Conservation (phyloP, 2,888 invertebrate genomes). For the Yponomeuta cagnagella region DNA sequence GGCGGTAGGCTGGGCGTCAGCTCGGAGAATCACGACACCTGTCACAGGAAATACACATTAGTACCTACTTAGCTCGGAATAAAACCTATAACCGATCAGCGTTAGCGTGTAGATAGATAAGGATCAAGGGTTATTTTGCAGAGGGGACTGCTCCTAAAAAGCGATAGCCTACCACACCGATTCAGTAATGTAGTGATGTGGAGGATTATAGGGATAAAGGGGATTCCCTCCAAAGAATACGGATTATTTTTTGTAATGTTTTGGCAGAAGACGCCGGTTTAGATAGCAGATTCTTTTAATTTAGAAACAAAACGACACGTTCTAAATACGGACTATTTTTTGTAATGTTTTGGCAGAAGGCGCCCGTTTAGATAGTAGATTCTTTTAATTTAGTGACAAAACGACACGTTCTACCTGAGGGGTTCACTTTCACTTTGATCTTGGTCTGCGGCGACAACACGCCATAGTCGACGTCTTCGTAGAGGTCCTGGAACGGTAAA, state of each 20-base stretch:
- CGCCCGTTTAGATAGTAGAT: too few relatives aligned
- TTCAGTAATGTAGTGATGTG: too few relatives aligned
- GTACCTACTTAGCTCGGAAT: background rate
- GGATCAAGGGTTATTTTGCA: too few relatives aligned
- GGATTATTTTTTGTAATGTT: too few relatives aligned
- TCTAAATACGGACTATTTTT: constrained; percentile 34
- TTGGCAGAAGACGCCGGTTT: too few relatives aligned
- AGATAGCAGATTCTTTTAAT: too few relatives aligned
- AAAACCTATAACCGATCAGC: background rate
- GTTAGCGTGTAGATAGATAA: background rate
- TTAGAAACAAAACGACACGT: constrained; percentile 36
- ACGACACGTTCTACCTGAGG: constrained; percentile 81
- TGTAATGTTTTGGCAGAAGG: too few relatives aligned
- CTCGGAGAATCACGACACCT: constrained; percentile 89
- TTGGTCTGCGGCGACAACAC: constrained; percentile 89
- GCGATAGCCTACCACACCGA: too few relatives aligned
- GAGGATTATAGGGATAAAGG: too few relatives aligned
- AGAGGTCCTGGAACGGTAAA: constrained; percentile 37
- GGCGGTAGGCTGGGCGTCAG: constrained; percentile 81
- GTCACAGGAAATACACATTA: constrained; percentile 24
- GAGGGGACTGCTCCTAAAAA: too few relatives aligned
- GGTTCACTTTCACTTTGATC: constrained; percentile 95
- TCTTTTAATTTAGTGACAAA: constrained; percentile 1
- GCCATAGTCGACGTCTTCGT: constrained; percentile 92
- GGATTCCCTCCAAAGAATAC: too few relatives aligned